Percentiles rank a stretch among this genome's conserved stretches.
Evolutionary conservation across 2,113 vertebrate species (phyloP).

Genomic region (Ctenomys sociabilis): DNA sequence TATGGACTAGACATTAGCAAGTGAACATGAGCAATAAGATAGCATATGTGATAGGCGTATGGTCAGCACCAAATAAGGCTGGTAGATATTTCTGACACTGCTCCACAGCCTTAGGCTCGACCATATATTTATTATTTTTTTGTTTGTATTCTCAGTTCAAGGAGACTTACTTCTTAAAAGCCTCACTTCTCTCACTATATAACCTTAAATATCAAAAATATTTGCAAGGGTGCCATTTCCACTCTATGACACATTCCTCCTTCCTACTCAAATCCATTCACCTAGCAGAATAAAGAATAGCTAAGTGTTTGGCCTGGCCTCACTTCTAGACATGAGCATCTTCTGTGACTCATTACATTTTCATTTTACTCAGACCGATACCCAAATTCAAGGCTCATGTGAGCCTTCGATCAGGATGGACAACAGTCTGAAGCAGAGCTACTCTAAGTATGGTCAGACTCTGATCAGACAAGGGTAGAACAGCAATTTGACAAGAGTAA

Average conservation of each 20-base stretch:
- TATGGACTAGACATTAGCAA: neutral
- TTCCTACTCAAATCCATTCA: conserved; percentile 14
- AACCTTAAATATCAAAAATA: conserved; percentile 31
- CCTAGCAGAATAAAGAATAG: neutral
- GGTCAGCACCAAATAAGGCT: neutral
- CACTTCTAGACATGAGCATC: neutral
- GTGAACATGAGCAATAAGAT: neutral
- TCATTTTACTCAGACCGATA: conserved; percentile 1
- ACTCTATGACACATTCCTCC: neutral
- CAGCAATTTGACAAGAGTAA: neutral
- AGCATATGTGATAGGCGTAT: neutral
- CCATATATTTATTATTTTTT: neutral
- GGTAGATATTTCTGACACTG: conserved; percentile 11
- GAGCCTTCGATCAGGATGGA: neutral
- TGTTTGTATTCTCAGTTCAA: neutral
- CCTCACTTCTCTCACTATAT: neutral
- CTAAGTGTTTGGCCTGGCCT: neutral
- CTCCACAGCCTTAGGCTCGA: neutral
- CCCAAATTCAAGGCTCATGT: neutral
- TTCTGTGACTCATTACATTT: neutral
- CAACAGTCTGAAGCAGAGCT: neutral
- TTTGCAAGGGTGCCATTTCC: neutral
- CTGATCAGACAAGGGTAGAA: neutral
- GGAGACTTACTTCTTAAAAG: conserved; percentile 7
- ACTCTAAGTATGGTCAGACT: neutral